Evolutionary conservation across 2,888 invertebrate species (phyloP).

Genomic region (Cordilura impudica): DNA sequence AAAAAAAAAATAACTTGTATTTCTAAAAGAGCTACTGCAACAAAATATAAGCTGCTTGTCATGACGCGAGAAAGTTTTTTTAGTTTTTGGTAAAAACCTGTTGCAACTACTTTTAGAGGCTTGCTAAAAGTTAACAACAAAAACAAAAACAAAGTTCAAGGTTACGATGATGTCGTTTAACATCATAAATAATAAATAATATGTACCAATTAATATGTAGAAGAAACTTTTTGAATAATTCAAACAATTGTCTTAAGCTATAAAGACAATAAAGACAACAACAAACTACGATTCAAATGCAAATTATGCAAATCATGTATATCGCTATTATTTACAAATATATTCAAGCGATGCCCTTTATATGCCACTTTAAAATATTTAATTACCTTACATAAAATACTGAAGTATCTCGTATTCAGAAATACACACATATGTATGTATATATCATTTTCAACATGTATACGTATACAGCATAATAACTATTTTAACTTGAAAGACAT

Average conservation of each 20-base stretch:
- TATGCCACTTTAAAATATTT: too few species aligned
- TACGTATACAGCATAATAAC: too few species aligned
- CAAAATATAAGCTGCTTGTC: background rate
- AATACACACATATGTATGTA: too few species aligned
- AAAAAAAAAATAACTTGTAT: background rate
- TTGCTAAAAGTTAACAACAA: conserved; percentile 1
- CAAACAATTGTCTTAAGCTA: conserved; percentile 28
- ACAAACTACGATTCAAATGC: background rate
- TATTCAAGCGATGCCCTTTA: too few species aligned
- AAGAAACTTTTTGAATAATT: background rate
- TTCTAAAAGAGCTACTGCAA: background rate
- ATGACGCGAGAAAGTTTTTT: background rate
- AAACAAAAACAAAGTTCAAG: conserved; percentile 34
- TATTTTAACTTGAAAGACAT: too few species aligned
- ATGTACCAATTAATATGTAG: background rate
- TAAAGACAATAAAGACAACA: background rate
- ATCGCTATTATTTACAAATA: too few species aligned
- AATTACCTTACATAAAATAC: too few species aligned
- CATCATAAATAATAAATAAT: background rate
- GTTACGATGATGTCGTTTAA: conserved; percentile 10
- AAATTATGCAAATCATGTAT: conserved; percentile 13
- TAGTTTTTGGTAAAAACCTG: conserved; percentile 19
- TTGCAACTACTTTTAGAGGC: conserved; percentile 30
- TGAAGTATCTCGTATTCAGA: too few species aligned
- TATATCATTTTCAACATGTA: too few species aligned